Evolutionary conservation across 2,797 vertebrate species (phyloP).

Genomic region (Sphenopsis melanotis): DNA sequence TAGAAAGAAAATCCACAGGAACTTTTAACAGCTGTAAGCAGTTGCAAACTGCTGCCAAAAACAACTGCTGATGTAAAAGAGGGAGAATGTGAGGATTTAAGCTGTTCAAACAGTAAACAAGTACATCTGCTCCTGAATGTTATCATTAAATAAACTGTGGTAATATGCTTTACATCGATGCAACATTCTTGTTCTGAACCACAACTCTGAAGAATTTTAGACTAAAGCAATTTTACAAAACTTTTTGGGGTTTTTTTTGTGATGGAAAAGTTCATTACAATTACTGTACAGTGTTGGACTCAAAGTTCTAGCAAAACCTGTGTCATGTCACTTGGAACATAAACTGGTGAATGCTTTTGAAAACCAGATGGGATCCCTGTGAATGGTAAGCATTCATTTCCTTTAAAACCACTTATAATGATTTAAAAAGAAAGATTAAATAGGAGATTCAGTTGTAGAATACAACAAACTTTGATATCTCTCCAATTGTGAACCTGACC

Average conservation of each 20-base stretch:
- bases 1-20: not conserved
- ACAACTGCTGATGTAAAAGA: constrained; percentile 31
- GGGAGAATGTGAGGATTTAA: constrained; percentile 18
- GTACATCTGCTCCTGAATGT: constrained; percentile 36
- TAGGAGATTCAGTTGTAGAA: not conserved
- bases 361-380: not conserved
- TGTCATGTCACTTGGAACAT: constrained; percentile 28
- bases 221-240: constrained; percentile 18
- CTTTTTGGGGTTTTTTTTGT: not conserved
- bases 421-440: not conserved
- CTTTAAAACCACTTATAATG: not conserved
- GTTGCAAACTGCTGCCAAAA: constrained; percentile 12
- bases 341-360: not conserved
- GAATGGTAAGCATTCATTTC: not conserved
- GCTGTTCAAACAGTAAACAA: constrained; percentile 40
- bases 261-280: constrained; percentile 28
- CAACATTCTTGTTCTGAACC: not conserved
- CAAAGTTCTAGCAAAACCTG: not conserved
- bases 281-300: constrained; percentile 19
- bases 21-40: constrained; percentile 32
- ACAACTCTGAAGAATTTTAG: not conserved
- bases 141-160: constrained; percentile 5
- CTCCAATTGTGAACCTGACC: not conserved
- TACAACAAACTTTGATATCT: not conserved
- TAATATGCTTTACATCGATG: not conserved